phyloP scores from a whole-genome alignment of 2,888 invertebrate species.

The Cephus nigrinus region DNA sequence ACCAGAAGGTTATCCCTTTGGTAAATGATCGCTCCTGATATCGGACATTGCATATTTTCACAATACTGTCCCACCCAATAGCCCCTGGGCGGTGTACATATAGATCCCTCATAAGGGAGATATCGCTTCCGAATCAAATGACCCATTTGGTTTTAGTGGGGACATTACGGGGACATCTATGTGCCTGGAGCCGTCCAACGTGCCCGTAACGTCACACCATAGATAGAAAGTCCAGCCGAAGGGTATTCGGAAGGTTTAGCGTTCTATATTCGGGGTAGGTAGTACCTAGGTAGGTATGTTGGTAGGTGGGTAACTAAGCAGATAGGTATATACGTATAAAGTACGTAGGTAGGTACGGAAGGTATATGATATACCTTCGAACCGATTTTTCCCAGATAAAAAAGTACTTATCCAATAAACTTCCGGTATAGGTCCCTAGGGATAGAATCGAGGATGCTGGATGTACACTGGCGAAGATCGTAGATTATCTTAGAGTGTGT shows the following conservation, averaged over 20 bases:
- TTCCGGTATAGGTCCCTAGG: neutral
- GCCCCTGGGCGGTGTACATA: conserved; percentile 38
- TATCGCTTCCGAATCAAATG: conserved; percentile 65
- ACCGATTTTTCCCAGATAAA: neutral
- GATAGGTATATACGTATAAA: neutral
- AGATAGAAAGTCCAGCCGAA: conserved; percentile 53
- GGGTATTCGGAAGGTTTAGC: conserved; percentile 36
- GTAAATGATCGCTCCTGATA: conserved; percentile 46
- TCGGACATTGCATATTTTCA: conserved; percentile 59
- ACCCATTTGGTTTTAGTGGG: conserved; percentile 64
- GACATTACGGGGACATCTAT: conserved; percentile 61
- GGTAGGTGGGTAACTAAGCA: neutral
- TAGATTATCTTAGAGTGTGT: conserved; percentile 18
- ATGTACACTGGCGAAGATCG: neutral
- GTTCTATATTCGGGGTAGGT: neutral
- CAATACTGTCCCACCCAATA: conserved; percentile 36
- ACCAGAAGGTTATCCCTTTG: neutral
- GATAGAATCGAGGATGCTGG: neutral
- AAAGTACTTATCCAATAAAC: neutral
- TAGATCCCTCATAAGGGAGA: conserved; percentile 60
- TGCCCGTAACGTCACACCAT: conserved; percentile 35
- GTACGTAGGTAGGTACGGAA: neutral
- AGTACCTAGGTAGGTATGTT: neutral
- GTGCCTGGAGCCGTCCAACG: conserved; percentile 48
- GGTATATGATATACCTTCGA: neutral